These are phyloP conservation scores for Alectoris magna DNA, from an alignment of 2,797 vertebrate genomes.

Conservation along the genomic window DNA sequence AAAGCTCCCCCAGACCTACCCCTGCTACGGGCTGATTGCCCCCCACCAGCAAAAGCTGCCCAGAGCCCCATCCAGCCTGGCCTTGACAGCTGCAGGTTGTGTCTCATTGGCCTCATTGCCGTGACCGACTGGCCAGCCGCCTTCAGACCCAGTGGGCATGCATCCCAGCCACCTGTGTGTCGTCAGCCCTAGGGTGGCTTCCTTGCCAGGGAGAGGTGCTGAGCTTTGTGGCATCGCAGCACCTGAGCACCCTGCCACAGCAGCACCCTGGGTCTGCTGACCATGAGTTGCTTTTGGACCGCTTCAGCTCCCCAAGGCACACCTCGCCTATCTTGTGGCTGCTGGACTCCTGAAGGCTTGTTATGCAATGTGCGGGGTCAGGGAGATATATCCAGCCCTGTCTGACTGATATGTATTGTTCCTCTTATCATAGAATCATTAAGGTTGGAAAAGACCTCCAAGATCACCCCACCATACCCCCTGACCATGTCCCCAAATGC, in stretches of 20 bases:
- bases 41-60: too few relatives aligned
- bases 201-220: not conserved
- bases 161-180: accelerated
- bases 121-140: not conserved
- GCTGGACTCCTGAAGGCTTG: not conserved
- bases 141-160: accelerated
- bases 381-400: not conserved
- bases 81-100: too few relatives aligned
- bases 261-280: not conserved
- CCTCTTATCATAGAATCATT: not conserved
- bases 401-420: not conserved
- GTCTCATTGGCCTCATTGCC: not conserved
- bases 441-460: too few relatives aligned
- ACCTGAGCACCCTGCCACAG: not conserved
- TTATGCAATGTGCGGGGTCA: not conserved
- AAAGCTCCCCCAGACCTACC: too few relatives aligned
- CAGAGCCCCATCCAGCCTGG: too few relatives aligned
- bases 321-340: not conserved
- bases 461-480: too few relatives aligned
- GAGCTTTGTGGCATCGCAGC: accelerated
- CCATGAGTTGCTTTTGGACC: not conserved
- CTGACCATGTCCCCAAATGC: too few relatives aligned
- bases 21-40: too few relatives aligned
- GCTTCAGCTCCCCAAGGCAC: not conserved
- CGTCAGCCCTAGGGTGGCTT: not conserved